Base-by-base conservation (phyloP, 2,888 invertebrate genomes). In the Hypercompe scribonia region DNA sequence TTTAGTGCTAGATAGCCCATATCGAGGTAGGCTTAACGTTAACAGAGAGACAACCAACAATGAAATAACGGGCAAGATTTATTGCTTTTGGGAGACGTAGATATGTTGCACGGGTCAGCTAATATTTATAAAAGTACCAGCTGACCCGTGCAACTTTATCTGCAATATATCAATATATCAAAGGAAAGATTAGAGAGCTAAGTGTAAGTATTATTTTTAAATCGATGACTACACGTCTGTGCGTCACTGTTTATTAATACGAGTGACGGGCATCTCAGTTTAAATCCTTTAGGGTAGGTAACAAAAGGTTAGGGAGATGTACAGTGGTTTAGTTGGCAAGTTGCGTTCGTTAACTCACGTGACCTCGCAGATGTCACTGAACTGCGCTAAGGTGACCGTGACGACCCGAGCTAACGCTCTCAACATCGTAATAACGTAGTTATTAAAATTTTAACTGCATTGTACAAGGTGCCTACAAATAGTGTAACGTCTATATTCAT, bases 371-470 rank as follows among this genome's bases (percentile, higher is more conserved):
- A 77, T 78, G 83, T 84, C 82, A 75, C 70, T 84, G 86, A 86
- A 83, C 87, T 65, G 18, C 34, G 46, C 36, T 67, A 82, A 87
- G 87, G 87, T 87, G 87, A 86, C 87, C 83, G 78, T 67, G 68
- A 46, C 75, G 76, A 67, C 72, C 42, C 36, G n/a, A 64, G 76
- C 68, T 69, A 69, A 75, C 69, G 70, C 42, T 71, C 74, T 75
- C 42, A 58, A 46, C 58, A 39, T 39, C 21, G 13, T 63, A 65
- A 50, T 42, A 36, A 71, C n/a, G 46, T 68, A 33, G 73, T n/a
- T n/a, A n/a, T n/a, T 61, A 78, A 39, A 64, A 76, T 74, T 75
- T 76, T 63, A 54, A 74, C n/a, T 77, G 36, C 28, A 72, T 64
- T 65, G 66, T 66, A 64, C 39, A 73, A 75, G 28, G 42, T 69